Base-by-base conservation (phyloP, 2,888 invertebrate genomes). In the Piscicola geometra region DNA sequence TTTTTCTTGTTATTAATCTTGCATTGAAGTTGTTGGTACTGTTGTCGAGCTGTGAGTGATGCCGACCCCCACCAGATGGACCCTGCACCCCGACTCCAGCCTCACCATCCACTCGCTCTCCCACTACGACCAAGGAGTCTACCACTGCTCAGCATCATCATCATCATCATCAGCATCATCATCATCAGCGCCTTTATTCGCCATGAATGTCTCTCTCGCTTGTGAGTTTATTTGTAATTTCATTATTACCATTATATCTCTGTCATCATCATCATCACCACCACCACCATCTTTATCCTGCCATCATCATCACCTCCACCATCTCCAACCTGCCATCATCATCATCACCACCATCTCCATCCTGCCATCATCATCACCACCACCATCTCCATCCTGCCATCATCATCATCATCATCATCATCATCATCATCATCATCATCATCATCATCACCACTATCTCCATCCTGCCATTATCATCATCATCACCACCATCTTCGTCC, bases 311-410 rank as follows among this genome's bases (percentile, higher is more conserved):
- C 60, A 56, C n/a, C 60, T 15, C n/a, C 60, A 56, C n/a, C 60
- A 56, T 75, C 73, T 36, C 33, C 41, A 41, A 9, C 41, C 5
- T 41, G n/a, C n/a, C 73, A 64, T 66, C 67, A 74, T 74, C 50
- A 47, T 60, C 33, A 74, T 75, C 67, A 56, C 30, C 33, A 71
- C 28, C 41, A 41, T 41, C 41, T 9, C 15, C 41, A 41, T 41
- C 76, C 66, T 76, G n/a, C n/a, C 74, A 76, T 76, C 76, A 75
- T 76, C 76, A 75, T 75, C 76, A 76, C 66, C 76, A 75, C 66
- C 76, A 75, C 47, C 75, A 75, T 75, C 70, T 47, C 50, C 75
- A 77, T 78, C 72, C 89, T 75, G n/a, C n/a, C 76, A 76, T 75
- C 74, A 75, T 71, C 74, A 75, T 75, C 74, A 74, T 75, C 47